Percentiles rank a stretch among this genome's conserved stretches.
Conservation (phyloP, 64 coral and sea anemone species). For the Dendrophyllia cribrosa region DNA sequence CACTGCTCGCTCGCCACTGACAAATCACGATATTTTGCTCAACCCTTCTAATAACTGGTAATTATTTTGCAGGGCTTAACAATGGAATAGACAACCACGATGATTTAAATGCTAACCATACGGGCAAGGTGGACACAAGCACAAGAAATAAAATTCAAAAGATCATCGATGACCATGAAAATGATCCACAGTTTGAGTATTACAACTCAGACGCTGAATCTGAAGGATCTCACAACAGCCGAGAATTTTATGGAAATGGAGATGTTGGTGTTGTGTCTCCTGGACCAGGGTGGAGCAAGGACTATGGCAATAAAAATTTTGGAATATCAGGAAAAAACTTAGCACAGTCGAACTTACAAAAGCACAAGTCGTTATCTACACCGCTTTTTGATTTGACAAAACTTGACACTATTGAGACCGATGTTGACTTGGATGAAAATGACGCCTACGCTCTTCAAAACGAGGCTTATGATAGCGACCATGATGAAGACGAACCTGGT, state of each 20-base stretch:
- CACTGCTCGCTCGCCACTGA: no score
- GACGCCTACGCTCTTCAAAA: slow-evolving; percentile 26
- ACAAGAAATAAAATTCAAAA: slow-evolving; percentile 77
- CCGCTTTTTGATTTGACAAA: slow-evolving; percentile 87
- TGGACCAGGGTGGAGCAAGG: slow-evolving; percentile 18
- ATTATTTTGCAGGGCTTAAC: slow-evolving; percentile 5
- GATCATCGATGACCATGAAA: slow-evolving; percentile 87
- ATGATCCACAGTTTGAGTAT: slow-evolving; percentile 77
- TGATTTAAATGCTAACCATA: slow-evolving; percentile 18
- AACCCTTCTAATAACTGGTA: no score
- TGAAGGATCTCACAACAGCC: slow-evolving; percentile 50
- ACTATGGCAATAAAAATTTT: slow-evolving; percentile 28
- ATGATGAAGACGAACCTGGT: slow-evolving; percentile 35
- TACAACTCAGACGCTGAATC: slow-evolving; percentile 91
- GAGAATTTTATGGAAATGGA: slow-evolving; percentile 39
- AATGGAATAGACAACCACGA: slow-evolving; percentile 10
- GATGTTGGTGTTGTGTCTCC: slow-evolving; percentile 31
- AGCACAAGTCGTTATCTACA: slow-evolving; percentile 88
- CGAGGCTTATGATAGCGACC: slow-evolving; percentile 57
- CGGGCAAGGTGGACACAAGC: slow-evolving; percentile 72
- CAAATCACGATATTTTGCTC: no score
- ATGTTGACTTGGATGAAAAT: slow-evolving; percentile 42
- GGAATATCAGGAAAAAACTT: slow-evolving; percentile 48
- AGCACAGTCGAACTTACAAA: slow-evolving; percentile 79
- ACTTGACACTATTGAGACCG: slow-evolving; percentile 69